Conservation (phyloP, 2,888 invertebrate genomes). For the Lacanobia wlatinum region DNA sequence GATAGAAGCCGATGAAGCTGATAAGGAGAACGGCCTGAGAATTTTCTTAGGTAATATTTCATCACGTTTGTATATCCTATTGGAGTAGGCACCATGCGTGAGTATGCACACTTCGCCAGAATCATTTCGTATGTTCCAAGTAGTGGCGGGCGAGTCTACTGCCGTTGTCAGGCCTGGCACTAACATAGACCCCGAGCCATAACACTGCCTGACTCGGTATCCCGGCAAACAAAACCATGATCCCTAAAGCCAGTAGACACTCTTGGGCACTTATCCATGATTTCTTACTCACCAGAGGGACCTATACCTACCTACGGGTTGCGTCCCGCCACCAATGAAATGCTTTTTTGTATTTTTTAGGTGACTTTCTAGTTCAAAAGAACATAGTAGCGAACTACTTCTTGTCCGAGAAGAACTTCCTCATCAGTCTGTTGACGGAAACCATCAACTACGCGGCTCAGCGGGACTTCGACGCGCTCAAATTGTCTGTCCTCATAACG, state of each 20-base stretch:
- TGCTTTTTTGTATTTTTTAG: slow-evolving; percentile 61
- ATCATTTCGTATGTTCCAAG: not conserved
- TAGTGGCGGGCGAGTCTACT: not conserved
- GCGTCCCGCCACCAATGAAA: too few species aligned
- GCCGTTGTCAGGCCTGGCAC: not conserved
- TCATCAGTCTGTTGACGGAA: slow-evolving; percentile 76
- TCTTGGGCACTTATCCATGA: not conserved
- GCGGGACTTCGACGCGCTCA: slow-evolving; percentile 76
- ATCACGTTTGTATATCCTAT: not conserved
- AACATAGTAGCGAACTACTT: slow-evolving; percentile 76
- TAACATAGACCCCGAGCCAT: not conserved
- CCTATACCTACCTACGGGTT: too few species aligned
- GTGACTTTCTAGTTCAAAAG: slow-evolving; percentile 77
- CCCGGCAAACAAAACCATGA: not conserved
- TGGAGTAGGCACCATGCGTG: not conserved
- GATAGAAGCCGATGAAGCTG: slow-evolving; percentile 74
- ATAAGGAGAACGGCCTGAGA: slow-evolving; percentile 70
- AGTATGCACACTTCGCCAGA: too few species aligned
- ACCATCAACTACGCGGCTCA: slow-evolving; percentile 82
- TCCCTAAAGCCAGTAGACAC: not conserved
- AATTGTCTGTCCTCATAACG: slow-evolving; percentile 79
- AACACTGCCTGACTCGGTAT: too few species aligned
- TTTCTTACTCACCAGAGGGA: too few species aligned
- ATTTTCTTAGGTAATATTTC: slow-evolving; percentile 73
- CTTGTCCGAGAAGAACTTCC: slow-evolving; percentile 78